phyloP scores from a whole-genome alignment of 1,140 invertebrate species.

The Platyscapa corneri region DNA sequence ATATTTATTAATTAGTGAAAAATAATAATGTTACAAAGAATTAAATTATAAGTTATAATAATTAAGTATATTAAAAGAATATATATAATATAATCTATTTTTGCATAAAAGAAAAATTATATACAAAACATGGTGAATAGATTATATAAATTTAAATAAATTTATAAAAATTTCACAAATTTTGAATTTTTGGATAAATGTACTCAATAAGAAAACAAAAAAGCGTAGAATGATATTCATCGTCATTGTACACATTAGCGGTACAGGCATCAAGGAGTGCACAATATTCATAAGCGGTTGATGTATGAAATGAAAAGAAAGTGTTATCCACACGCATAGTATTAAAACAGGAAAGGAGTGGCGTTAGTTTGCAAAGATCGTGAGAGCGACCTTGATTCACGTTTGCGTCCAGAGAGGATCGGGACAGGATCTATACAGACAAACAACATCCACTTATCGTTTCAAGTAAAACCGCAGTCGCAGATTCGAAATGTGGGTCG shows the following conservation, averaged over 20 bases:
- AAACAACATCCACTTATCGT: conserved; percentile 37
- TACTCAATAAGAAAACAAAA: neutral
- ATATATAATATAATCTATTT: too few relatives aligned
- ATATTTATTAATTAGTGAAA: too few relatives aligned
- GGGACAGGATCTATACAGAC: conserved; percentile 36
- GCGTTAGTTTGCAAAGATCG: conserved; percentile 32
- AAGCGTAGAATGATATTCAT: neutral
- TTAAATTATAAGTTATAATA: too few relatives aligned
- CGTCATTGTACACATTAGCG: too few relatives aligned
- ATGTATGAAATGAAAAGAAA: conserved; percentile 30
- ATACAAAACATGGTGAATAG: too few relatives aligned
- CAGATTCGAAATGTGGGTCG: conserved; percentile 60
- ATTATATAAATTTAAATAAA: too few relatives aligned
- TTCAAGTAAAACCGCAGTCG: neutral
- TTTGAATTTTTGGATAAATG: neutral
- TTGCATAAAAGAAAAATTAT: too few relatives aligned
- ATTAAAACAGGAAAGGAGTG: neutral
- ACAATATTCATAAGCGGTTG: neutral
- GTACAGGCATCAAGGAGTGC: too few relatives aligned
- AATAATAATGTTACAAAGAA: too few relatives aligned
- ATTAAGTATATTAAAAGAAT: too few relatives aligned
- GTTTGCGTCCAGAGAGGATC: neutral
- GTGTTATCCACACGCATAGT: conserved; percentile 4
- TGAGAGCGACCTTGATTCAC: conserved; percentile 63
- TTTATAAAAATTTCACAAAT: too few relatives aligned